These are phyloP conservation scores for Polyergus mexicanus DNA, from an alignment of 1,140 invertebrate species.

Conservation along the genomic window DNA sequence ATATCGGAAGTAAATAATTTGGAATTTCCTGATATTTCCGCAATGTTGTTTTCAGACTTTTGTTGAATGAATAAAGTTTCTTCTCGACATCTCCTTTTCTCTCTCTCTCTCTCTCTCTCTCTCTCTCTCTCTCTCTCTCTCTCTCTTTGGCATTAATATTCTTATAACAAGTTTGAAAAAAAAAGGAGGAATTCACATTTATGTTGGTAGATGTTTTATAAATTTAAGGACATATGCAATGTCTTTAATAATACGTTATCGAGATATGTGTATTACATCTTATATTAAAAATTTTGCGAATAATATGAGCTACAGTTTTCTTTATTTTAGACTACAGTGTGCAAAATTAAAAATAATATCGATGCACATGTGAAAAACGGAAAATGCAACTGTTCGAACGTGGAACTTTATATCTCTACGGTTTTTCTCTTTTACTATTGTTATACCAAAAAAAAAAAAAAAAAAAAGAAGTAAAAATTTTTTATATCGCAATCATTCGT, in stretches of 20 bases:
- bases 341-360: slow-evolving; percentile 22
- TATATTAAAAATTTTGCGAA: background rate
- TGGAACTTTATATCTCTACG: background rate
- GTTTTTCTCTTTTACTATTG: background rate
- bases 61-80: background rate
- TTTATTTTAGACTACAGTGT: background rate
- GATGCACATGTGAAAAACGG: background rate
- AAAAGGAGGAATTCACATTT: background rate
- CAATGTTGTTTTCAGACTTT: background rate
- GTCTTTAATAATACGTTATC: background rate
- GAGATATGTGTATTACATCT: background rate
- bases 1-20: slow-evolving; percentile 43
- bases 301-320: background rate
- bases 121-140: background rate
- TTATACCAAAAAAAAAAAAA: background rate
- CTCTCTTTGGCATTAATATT: background rate
- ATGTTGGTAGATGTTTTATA: background rate
- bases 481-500: background rate
- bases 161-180: background rate
- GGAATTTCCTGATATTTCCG: background rate
- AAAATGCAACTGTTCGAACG: background rate
- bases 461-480: background rate
- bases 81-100: background rate
- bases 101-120: background rate
- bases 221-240: background rate